phyloP scores from a whole-genome alignment of 2,888 invertebrate species.

The Drosophila atroscutellata region DNA sequence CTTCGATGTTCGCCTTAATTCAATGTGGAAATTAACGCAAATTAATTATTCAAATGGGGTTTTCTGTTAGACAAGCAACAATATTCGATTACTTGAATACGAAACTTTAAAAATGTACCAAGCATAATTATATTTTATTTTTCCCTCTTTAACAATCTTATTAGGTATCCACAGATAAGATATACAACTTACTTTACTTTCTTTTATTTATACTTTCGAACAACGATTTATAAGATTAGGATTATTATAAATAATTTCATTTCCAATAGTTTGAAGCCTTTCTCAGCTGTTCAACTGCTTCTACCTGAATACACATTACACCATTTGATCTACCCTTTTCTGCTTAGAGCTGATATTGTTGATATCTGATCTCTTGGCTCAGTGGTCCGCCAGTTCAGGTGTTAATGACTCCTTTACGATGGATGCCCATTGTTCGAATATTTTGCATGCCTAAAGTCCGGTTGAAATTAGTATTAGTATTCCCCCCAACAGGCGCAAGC shows the following conservation, averaged over 20 bases:
- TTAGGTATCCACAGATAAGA: neutral
- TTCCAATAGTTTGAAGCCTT: neutral
- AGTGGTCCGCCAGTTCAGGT: conserved; percentile 65
- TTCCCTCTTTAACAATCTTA: too few species aligned
- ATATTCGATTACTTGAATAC: neutral
- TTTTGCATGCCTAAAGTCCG: conserved; percentile 63
- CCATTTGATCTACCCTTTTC: neutral
- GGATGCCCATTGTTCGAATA: conserved; percentile 48
- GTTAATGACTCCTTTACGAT: conserved; percentile 71
- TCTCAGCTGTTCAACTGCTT: neutral
- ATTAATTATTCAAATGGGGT: conserved; percentile 17
- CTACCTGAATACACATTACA: neutral
- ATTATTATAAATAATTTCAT: neutral
- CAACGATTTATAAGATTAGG: neutral
- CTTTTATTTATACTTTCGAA: neutral
- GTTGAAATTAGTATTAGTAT: conserved; percentile 58
- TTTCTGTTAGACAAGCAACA: neutral
- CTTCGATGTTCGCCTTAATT: conserved; percentile 3
- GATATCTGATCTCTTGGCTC: conserved; percentile 53
- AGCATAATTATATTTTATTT: neutral
- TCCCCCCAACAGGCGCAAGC: conserved; percentile 7
- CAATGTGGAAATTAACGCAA: neutral
- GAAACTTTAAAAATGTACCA: neutral
- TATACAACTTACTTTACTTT: neutral
- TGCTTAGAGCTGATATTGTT: conserved; percentile 9